phyloP scores from a whole-genome alignment of 2,888 invertebrate genomes.

The Drosophila tripunctata region DNA sequence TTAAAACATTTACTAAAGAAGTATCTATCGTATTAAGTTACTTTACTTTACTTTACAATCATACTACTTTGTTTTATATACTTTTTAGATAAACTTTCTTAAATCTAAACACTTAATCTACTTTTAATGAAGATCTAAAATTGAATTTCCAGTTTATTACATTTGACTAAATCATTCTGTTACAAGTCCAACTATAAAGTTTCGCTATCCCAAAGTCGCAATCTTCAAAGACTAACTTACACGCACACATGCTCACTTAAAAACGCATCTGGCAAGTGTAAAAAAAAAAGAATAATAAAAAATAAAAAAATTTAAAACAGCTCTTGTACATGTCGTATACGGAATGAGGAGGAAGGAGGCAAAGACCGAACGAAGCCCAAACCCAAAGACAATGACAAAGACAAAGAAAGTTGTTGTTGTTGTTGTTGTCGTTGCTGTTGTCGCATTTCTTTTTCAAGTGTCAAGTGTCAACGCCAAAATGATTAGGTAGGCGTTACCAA shows the following conservation, averaged over 20 bases:
- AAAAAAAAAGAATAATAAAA: not conserved
- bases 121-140: not conserved
- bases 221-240: slow-evolving; percentile 45
- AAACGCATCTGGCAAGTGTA: slow-evolving; percentile 54
- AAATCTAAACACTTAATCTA: no score
- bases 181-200: slow-evolving; percentile 5
- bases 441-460: slow-evolving; percentile 66
- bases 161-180: not conserved
- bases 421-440: slow-evolving; percentile 10
- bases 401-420: slow-evolving; percentile 7
- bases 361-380: not conserved
- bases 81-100: no score
- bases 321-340: slow-evolving; percentile 52
- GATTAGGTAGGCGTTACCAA: slow-evolving; percentile 73
- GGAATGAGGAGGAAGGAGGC: slow-evolving; percentile 31
- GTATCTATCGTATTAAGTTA: no score
- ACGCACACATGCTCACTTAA: slow-evolving; percentile 23
- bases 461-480: slow-evolving; percentile 76
- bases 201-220: slow-evolving; percentile 22
- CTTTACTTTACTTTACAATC: no score
- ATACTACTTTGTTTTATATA: no score
- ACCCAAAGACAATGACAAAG: slow-evolving; percentile 8
- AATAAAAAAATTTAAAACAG: slow-evolving; percentile 41
- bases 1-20: no score
- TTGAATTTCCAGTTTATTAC: not conserved